These are phyloP conservation scores for Colostygia pectinataria DNA, from an alignment of 2,888 invertebrate genomes.

Conservation along the genomic window DNA sequence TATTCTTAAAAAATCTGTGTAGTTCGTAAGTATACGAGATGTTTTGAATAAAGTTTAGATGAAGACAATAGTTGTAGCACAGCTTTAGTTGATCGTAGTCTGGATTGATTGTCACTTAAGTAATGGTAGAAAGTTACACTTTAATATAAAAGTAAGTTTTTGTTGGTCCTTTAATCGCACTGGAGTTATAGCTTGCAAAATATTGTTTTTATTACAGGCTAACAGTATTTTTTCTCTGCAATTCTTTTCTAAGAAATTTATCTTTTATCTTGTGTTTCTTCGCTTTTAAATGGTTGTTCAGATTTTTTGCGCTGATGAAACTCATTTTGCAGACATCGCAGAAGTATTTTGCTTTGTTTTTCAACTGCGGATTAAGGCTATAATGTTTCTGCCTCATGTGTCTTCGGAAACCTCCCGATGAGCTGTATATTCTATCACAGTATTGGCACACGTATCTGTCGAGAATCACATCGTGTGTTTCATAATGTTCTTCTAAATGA, in stretches of 20 bases:
- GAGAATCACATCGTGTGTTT: slow-evolving; percentile 44
- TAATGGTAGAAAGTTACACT: too few species aligned
- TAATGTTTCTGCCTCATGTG: slow-evolving; percentile 40
- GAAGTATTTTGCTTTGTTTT: slow-evolving; percentile 15
- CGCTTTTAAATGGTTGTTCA: slow-evolving; percentile 29
- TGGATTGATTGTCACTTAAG: too few species aligned
- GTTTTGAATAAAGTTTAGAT: too few species aligned
- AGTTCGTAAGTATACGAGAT: too few species aligned
- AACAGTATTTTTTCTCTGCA: too few species aligned
- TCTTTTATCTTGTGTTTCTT: slow-evolving; percentile 27
- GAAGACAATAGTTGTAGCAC: too few species aligned
- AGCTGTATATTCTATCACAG: slow-evolving; percentile 48
- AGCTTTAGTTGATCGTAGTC: too few species aligned
- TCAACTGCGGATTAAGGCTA: slow-evolving; percentile 15
- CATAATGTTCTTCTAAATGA: slow-evolving; percentile 51
- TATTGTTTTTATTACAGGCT: too few species aligned
- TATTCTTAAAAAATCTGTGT: too few species aligned
- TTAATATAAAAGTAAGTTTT: too few species aligned
- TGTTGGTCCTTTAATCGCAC: too few species aligned
- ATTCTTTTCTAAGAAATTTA: not conserved
- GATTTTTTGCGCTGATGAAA: slow-evolving; percentile 26
- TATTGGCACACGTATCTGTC: slow-evolving; percentile 50
- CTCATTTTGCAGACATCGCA: slow-evolving; percentile 26
- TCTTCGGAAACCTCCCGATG: slow-evolving; percentile 48
- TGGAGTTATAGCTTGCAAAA: too few species aligned